Evolutionary conservation across 2,113 vertebrate genomes (phyloP).

Genomic region (Alectura lathami): DNA sequence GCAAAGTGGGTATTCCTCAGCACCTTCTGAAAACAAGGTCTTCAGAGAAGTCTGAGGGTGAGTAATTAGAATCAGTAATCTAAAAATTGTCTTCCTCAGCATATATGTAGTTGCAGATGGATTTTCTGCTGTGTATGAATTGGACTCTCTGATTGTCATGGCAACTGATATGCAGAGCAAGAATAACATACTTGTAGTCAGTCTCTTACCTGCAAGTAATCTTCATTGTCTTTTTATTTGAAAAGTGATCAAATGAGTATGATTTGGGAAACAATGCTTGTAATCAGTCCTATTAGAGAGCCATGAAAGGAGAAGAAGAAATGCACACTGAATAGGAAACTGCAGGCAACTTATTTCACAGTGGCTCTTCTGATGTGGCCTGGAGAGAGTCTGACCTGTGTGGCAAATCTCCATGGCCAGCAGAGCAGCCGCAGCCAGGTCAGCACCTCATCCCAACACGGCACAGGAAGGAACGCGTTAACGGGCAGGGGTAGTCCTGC

Average conservation of each 20-base stretch:
- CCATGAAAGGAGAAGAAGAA: not conserved
- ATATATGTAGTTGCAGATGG: not conserved
- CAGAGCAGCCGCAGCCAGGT: not conserved
- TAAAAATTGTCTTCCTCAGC: not conserved
- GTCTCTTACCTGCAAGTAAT: constrained; percentile 24
- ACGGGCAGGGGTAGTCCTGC: not conserved
- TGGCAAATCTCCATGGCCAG: not conserved
- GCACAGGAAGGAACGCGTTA: not conserved
- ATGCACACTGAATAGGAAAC: not conserved
- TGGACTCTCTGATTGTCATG: not conserved
- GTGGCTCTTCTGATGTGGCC: not conserved
- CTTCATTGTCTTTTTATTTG: constrained; percentile 14
- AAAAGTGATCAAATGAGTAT: constrained; percentile 28
- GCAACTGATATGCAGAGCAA: not conserved
- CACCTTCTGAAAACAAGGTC: not conserved
- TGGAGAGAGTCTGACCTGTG: not conserved
- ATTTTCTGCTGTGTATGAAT: not conserved
- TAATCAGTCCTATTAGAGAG: not conserved
- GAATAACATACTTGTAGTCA: not conserved
- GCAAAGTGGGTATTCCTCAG: not conserved
- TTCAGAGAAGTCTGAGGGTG: not conserved
- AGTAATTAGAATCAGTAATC: not conserved
- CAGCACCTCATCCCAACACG: not conserved
- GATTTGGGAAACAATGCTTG: constrained; percentile 31
- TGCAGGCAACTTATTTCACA: not conserved